These are phyloP conservation scores for Eriocheir sinensis DNA, from an alignment of 1,140 invertebrate species.

Conservation along the genomic window DNA sequence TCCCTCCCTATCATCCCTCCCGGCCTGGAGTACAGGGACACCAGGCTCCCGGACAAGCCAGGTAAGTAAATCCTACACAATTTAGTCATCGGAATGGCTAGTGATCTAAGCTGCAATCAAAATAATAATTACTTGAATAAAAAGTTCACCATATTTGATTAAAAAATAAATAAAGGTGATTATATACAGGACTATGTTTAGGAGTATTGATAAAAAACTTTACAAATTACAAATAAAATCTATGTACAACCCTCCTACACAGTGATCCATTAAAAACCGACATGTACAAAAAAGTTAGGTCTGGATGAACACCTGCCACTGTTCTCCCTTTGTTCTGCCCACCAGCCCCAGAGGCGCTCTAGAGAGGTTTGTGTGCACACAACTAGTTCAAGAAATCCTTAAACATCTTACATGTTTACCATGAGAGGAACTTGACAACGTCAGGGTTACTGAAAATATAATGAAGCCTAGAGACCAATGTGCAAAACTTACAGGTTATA, in stretches of 20 bases:
- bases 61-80: background rate
- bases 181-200: conserved; percentile 12
- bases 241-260: conserved; percentile 15
- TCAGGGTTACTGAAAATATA: background rate
- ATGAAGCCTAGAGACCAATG: background rate
- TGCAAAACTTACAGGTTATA: background rate
- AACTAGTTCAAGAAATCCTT: background rate
- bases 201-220: conserved; percentile 26
- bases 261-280: conserved; percentile 16
- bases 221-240: conserved; percentile 26
- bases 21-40: background rate
- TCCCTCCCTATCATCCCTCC: too few relatives aligned
- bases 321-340: background rate
- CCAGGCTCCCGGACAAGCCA: background rate
- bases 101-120: background rate
- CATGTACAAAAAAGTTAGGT: conserved; percentile 16
- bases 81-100: background rate
- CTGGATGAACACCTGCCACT: background rate
- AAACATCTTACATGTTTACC: conserved; percentile 3
- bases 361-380: background rate
- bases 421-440: conserved; percentile 14
- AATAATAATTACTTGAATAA: background rate
- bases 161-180: conserved; percentile 27
- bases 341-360: too few relatives aligned
- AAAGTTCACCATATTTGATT: conserved; percentile 17